Conservation (phyloP, 1,140 invertebrate species). For the Drosophila parvula region DNA sequence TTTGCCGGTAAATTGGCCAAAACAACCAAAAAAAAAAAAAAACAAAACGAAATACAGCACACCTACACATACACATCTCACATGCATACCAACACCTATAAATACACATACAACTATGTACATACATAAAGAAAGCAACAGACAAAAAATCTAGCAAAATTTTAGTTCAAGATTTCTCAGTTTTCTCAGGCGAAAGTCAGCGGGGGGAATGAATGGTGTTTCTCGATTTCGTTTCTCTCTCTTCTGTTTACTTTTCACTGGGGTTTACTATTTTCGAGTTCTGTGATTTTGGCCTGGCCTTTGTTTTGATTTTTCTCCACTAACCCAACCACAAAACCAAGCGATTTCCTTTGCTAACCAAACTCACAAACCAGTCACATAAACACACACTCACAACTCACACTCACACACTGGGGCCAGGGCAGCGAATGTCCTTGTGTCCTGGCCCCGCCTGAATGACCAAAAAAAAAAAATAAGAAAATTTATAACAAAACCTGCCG, state of each 20-base stretch:
- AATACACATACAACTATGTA: constrained; percentile 42
- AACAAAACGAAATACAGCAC: constrained; percentile 8
- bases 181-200: not conserved
- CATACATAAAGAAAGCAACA: constrained; percentile 23
- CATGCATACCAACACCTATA: constrained; percentile 31
- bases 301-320: constrained; percentile 14
- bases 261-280: constrained; percentile 4
- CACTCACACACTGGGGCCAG: constrained; percentile 16
- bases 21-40: constrained; percentile 23
- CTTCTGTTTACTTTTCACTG: not conserved
- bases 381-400: constrained; percentile 28
- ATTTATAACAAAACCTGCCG: constrained; percentile 1
- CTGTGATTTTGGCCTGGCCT: constrained; percentile 30
- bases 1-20: constrained; percentile 84
- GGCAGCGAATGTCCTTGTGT: constrained; percentile 23
- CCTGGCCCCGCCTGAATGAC: constrained; percentile 37
- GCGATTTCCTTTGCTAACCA: constrained; percentile 36
- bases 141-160: constrained; percentile 21
- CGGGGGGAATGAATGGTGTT: not conserved
- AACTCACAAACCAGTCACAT: constrained; percentile 8
- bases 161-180: constrained; percentile 15
- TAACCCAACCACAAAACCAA: constrained; percentile 20
- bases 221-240: constrained; percentile 3
- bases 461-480: not conserved
- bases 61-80: constrained; percentile 25